Evolutionary conservation across 2,888 invertebrate genomes (phyloP).

Genomic region (Zonitis immaculata): DNA sequence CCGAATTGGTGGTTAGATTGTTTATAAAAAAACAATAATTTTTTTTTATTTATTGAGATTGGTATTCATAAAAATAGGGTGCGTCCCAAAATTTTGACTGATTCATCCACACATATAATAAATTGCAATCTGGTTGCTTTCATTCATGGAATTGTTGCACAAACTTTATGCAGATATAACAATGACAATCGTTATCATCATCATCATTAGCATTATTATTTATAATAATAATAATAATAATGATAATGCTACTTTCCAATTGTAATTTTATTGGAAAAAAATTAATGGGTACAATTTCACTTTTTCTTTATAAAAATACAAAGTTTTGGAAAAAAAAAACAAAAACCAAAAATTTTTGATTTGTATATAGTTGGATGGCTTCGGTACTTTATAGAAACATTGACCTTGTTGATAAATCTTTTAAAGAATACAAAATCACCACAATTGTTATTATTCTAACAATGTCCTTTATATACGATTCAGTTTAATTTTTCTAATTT

Average conservation of each 20-base stretch:
- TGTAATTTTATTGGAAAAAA: not conserved
- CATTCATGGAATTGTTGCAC: not conserved
- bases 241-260: not conserved
- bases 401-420: not conserved
- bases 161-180: not conserved
- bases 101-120: not conserved
- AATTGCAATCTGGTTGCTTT: not conserved
- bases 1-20: not conserved
- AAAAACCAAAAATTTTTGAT: no score
- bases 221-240: no score
- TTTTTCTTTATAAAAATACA: not conserved
- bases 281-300: no score
- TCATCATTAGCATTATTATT: not conserved
- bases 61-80: not conserved
- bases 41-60: not conserved
- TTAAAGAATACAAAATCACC: not conserved
- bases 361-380: not conserved
- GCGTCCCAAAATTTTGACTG: not conserved
- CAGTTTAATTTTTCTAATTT: not conserved
- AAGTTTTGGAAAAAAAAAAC: not conserved
- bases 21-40: no score
- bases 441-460: not conserved
- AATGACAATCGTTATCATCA: not conserved
- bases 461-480: not conserved
- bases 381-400: not conserved